These are phyloP conservation scores for Bugulina stolonifera DNA, from an alignment of 2,888 invertebrate species.

Conservation along the genomic window DNA sequence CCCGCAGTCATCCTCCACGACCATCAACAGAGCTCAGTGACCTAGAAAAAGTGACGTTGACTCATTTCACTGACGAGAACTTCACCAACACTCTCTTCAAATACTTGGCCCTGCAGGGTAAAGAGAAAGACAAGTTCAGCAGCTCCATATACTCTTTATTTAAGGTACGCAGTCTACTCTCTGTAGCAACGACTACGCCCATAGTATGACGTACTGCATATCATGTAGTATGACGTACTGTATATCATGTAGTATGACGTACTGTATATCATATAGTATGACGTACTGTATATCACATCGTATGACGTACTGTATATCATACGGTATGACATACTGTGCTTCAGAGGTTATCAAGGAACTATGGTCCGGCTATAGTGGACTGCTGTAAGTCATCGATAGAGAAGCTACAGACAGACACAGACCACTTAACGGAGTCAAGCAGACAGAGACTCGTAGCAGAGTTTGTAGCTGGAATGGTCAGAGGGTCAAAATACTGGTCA, in stretches of 20 bases:
- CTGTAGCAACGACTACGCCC: not conserved
- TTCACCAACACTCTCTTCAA: conserved; percentile 67
- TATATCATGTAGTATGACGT: too few relatives aligned
- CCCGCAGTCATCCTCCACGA: not conserved
- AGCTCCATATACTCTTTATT: conserved; percentile 65
- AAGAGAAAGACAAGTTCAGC: conserved; percentile 75
- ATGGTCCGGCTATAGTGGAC: conserved; percentile 63
- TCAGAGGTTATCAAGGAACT: conserved; percentile 68
- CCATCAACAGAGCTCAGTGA: conserved; percentile 59
- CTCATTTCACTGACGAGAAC: conserved; percentile 63
- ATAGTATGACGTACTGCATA: too few relatives aligned
- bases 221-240: too few relatives aligned
- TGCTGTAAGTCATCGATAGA: conserved; percentile 64
- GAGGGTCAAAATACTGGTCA: conserved; percentile 78
- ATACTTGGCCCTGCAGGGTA: conserved; percentile 75
- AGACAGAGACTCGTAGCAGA: conserved; percentile 78
- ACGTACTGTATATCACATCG: too few relatives aligned
- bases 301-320: too few relatives aligned
- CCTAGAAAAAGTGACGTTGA: conserved; percentile 62
- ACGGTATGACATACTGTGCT: too few relatives aligned
- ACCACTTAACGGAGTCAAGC: conserved; percentile 65
- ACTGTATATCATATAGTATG: too few relatives aligned
- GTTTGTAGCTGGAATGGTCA: conserved; percentile 68
- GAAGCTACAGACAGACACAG: conserved; percentile 58
- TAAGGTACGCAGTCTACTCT: conserved; percentile 58